A percentile compares a stretch with the other conserved stretches of the same genome.
phyloP scores from a whole-genome alignment of 1,140 invertebrate genomes.

The Lutraria rhynchaena region DNA sequence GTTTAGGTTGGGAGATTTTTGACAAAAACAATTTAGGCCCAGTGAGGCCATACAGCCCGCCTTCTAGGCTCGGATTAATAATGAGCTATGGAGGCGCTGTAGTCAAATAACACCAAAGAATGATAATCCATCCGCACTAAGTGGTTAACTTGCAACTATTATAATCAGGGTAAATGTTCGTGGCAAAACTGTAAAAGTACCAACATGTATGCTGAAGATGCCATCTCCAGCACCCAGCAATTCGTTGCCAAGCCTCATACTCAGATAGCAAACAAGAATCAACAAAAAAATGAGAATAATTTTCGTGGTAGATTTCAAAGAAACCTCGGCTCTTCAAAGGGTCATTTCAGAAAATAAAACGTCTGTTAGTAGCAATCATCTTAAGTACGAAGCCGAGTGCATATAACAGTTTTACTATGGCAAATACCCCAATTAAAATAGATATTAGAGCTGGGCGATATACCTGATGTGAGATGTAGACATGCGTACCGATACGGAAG shows the following conservation, averaged over 20 bases:
- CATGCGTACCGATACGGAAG: too few species aligned
- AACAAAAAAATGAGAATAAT: neutral
- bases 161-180: neutral
- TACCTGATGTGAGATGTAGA: too few species aligned
- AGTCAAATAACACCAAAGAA: constrained; percentile 2
- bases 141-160: constrained; percentile 12
- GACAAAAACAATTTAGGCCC: constrained; percentile 31
- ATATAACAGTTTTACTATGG: constrained; percentile 1
- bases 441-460: too few species aligned
- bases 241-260: neutral
- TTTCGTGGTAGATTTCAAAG: neutral
- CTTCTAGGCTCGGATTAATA: constrained; percentile 20
- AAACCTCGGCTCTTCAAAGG: neutral
- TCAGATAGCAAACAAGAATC: too few species aligned
- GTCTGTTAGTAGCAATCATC: neutral
- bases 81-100: constrained; percentile 43
- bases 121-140: neutral
- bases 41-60: neutral
- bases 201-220: constrained; percentile 1
- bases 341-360: neutral
- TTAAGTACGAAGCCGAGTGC: neutral
- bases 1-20: constrained; percentile 10
- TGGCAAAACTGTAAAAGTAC: constrained; percentile 15
- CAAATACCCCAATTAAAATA: constrained; percentile 4
- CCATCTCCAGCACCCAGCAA: neutral